Percentiles rank a stretch among this genome's conserved stretches.
phyloP scores from a whole-genome alignment of 2,888 invertebrate genomes.

The Axea sp. region DNA sequence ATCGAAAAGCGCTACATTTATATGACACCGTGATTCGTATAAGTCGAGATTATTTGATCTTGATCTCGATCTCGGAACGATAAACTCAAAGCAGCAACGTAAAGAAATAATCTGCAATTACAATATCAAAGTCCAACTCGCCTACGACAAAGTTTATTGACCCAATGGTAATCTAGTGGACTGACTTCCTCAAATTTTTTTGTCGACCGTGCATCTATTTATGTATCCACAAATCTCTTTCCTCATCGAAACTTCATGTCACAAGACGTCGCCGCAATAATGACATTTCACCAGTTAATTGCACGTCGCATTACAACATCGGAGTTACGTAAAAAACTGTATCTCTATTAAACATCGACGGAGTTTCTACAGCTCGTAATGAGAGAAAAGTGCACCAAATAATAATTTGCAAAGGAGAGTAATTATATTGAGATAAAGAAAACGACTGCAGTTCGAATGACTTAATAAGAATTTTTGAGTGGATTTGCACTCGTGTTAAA shows the following conservation, averaged over 20 bases:
- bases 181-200: conserved; percentile 28
- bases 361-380: conserved; percentile 21
- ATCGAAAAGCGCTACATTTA: conserved; percentile 23
- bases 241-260: neutral
- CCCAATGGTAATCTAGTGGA: conserved; percentile 51
- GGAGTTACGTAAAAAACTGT: neutral
- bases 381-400: conserved; percentile 8
- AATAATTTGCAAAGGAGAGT: too few species aligned
- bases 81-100: conserved; percentile 49
- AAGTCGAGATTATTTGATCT: conserved; percentile 40
- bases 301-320: neutral
- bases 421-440: too few species aligned
- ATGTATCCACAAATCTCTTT: conserved; percentile 2
- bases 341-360: neutral
- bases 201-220: conserved; percentile 7
- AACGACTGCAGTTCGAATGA: too few species aligned
- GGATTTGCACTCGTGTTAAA: conserved; percentile 17
- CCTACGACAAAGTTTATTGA: conserved; percentile 61
- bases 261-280: neutral
- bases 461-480: too few species aligned
- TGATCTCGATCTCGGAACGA: conserved; percentile 46
- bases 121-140: conserved; percentile 53
- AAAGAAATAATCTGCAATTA: conserved; percentile 53
- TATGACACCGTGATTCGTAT: conserved; percentile 31
- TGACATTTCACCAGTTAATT: neutral